Evolutionary conservation across 1,140 invertebrate species (phyloP), one percentile per base, ranked within the genome.

Genomic region (Octopus sinensis): DNA sequence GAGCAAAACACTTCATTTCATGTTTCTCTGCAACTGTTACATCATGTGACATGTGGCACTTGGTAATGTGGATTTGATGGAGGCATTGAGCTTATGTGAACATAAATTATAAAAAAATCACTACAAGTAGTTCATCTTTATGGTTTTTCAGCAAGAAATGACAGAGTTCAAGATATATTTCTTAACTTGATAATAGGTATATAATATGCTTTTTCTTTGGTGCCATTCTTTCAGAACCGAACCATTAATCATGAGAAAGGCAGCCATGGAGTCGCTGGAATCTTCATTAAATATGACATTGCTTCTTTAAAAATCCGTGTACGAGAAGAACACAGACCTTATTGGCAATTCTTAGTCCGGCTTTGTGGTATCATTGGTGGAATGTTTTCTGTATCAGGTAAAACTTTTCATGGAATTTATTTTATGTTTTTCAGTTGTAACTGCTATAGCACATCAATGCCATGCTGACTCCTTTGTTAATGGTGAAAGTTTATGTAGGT

Each of bases 231-330:
- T 43, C 30, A 91, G 88, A 93, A 94, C 84, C 92, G 96, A 86
- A 93, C 94, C 7, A 94, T 97, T 75, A 93, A 94, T 84, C 92
- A 92, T 89, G 92, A 93, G 83, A 92, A 94, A 90, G 96, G 96
- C 30, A 96, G 95, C 53, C 96, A 97, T 91, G 97, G 96, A 6
- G 94, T 96, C 30, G 95, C 96, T 9, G 97, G 97, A 54, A 96
- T 98, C 86, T 98, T 96, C 90, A 95, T 98, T 85, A 98, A 98
- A 90, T 98, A 98, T 91, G 96, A 98, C 86, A 94, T 96, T 90
- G 95, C 95, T 81, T 84, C 85, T 7, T 89, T 98, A 53, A 96
- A 96, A 92, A 94, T 98, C 51, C 93, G 93, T 86, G 95, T 98
- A 0, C 93, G 91, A 78, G 95, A 97, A 91, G 94, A 96, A 88